Evolutionary conservation across 2,113 vertebrate genomes (phyloP).

Genomic region (Vanacampus margaritifer): DNA sequence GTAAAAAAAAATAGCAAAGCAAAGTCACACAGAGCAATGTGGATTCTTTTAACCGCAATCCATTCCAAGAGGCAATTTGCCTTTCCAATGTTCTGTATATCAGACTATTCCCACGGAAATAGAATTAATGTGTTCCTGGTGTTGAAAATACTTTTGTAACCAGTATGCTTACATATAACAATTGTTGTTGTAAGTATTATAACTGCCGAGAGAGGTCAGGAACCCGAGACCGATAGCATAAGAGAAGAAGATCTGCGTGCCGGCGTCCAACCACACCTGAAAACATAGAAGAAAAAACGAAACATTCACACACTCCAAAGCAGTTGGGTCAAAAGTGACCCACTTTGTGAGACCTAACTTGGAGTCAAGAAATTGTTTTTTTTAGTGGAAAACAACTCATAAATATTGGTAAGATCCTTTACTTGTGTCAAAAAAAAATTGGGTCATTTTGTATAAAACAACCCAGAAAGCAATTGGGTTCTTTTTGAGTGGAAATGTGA

Average conservation of each 20-base stretch:
- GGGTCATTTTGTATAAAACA: no score
- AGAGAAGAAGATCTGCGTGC: conserved; percentile 91
- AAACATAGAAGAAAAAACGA: not conserved
- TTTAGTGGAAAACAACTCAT: no score
- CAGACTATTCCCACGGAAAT: not conserved
- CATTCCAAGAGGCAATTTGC: not conserved
- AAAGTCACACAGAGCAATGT: not conserved
- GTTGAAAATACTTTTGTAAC: not conserved
- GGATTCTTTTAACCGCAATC: not conserved
- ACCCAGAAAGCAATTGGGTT: no score
- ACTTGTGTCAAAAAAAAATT: no score
- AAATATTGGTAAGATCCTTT: no score
- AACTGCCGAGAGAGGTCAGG: conserved; percentile 87
- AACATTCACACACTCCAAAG: not conserved
- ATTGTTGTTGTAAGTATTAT: conserved; percentile 88
- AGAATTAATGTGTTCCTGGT: not conserved
- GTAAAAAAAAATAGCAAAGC: not conserved
- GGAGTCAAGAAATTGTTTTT: no score
- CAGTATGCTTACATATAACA: conserved; percentile 79
- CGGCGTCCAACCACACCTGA: conserved; percentile 89
- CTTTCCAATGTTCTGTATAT: not conserved
- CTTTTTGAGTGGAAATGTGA: no score
- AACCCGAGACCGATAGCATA: conserved; percentile 84
- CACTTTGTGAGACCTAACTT: no score
- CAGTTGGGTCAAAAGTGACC: no score